Evolutionary conservation across 2,113 vertebrate genomes (phyloP).

Genomic region (Cyprinus carpio): DNA sequence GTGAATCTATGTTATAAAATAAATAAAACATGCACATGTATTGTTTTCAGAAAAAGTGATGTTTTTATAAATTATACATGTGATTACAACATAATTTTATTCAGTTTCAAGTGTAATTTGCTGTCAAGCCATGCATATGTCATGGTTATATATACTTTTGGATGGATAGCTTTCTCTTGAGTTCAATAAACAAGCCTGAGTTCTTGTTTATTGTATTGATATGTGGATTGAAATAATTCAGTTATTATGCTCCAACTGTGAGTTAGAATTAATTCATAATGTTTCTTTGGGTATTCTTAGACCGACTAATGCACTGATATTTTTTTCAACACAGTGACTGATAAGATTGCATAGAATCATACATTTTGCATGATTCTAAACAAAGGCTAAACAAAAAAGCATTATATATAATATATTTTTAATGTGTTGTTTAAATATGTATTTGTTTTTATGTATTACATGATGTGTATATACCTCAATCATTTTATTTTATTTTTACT

Average conservation of each 20-base stretch:
- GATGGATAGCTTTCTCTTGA: neutral
- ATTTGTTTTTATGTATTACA: neutral
- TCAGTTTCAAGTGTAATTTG: neutral
- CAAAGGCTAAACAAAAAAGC: neutral
- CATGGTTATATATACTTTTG: neutral
- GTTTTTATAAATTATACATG: neutral
- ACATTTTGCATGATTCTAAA: neutral
- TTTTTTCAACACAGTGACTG: neutral
- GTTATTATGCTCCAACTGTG: conserved; percentile 10
- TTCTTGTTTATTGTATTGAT: neutral
- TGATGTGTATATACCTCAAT: neutral
- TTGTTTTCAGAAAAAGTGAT: neutral
- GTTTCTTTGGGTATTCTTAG: neutral
- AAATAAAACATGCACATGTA: neutral
- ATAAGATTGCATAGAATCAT: neutral
- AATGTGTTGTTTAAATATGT: too few relatives aligned
- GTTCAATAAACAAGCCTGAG: too few relatives aligned
- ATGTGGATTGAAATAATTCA: neutral
- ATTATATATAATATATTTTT: too few relatives aligned
- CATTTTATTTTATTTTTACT: neutral
- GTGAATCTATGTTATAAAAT: neutral
- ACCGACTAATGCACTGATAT: neutral
- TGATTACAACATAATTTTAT: neutral
- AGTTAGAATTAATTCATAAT: conserved; percentile 5
- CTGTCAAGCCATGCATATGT: neutral